phyloP scores from a whole-genome alignment of 2,888 invertebrate genomes.

The Schizaphis graminum region DNA sequence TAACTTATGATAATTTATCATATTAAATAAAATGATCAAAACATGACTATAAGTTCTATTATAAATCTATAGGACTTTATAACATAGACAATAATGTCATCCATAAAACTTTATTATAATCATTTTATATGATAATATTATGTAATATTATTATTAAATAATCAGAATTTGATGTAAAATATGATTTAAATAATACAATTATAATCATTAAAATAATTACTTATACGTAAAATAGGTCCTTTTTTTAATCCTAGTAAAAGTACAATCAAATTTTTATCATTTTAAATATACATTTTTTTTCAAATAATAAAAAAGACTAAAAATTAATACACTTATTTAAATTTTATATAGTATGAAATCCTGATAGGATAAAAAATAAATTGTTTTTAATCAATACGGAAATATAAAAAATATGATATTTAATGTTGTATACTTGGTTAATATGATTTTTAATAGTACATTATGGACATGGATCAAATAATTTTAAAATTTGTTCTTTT shows the following conservation, averaged over 20 bases:
- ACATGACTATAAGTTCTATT: not conserved
- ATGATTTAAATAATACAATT: not conserved
- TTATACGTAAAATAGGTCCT: not conserved
- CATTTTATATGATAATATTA: not conserved
- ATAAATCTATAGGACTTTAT: not conserved
- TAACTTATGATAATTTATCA: not conserved
- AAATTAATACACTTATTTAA: not conserved
- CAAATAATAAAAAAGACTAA: not conserved
- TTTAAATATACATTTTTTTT: not conserved
- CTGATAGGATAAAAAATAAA: not conserved
- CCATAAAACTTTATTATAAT: not conserved
- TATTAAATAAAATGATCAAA: not conserved
- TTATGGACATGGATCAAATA: not conserved
- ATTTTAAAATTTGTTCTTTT: not conserved
- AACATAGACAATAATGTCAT: not conserved
- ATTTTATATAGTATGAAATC: not conserved
- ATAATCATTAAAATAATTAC: not conserved
- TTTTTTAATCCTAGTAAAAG: not conserved
- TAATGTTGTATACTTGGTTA: not conserved
- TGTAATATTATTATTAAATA: not conserved
- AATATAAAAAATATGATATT: not conserved
- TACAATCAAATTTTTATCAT: not conserved
- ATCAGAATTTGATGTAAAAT: not conserved
- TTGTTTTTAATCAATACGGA: not conserved
- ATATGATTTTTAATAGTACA: not conserved